Evolutionary conservation across 2,888 invertebrate species (phyloP), one percentile per base, ranked within the genome.

Genomic region (Cheilosia variabilis): DNA sequence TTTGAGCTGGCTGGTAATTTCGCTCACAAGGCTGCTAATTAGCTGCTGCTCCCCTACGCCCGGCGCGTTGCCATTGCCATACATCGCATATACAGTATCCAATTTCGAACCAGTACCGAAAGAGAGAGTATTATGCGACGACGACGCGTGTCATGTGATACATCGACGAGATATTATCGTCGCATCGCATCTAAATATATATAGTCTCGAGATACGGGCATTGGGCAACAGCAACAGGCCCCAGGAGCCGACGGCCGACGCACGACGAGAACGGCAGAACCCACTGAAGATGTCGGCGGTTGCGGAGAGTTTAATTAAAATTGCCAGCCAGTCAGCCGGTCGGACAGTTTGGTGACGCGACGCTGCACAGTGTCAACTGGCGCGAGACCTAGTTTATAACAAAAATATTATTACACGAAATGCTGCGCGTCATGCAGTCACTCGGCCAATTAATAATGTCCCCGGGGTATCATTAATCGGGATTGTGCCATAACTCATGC

Each of bases 101-200:
- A n/a, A 17, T 45, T 13, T 22, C 3, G 50, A 41, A 47, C 31
- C 58, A 24, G 31, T 17, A n/a, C 22, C 37, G 73, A 76, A 77
- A 83, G 72, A 78, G 55, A 52, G 71, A 76, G 60, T 80, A 76
- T 37, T 69, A 53, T 43, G 75, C 63, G 52, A 31, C 31, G 31
- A 58, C 50, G 80, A 80, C 86, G 86, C 86, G 86, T 86, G 86
- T 86, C 86, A 86, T 81, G 86, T 86, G 81, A 86, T 77, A 86
- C 86, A 81, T 81, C 62, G 66, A 80, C 76, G 63, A 76, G 86
- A 86, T 81, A 80, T 19, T 77, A 86, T 86, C 81, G 19, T 47
- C 52, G 52, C 22, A 52, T 13, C 22, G 80, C 66, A 65, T 79
- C 68, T 73, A 57, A 69, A 75, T 68, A 55, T 55, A 57, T 1